Base-by-base conservation (phyloP, 2,113 vertebrate species). In the Hassar affinis region DNA sequence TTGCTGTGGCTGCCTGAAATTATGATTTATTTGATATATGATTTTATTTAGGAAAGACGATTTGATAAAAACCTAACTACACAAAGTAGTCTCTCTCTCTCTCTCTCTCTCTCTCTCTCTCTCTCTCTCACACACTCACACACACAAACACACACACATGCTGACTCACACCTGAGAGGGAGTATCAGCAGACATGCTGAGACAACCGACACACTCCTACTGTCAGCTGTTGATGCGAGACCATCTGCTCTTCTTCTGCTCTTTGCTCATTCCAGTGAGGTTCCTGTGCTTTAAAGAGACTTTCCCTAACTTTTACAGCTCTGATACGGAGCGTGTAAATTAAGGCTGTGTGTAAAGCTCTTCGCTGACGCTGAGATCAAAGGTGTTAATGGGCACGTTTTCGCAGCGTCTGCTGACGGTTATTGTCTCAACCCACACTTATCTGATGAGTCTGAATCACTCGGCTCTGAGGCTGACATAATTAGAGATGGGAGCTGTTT, bases 161-260 rank as follows among this genome's bases (percentile, higher is more conserved):
- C 59, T 78, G 82, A 78, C 45, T 83, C 61, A 83, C 74, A 83
- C 61, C 82, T 87, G 69, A 68, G 54, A 72, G 82, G 47, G 54
- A 47, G 72, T 69, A 77, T 81, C 45, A 49, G 83, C 64, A 42
- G 66, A 79, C 66, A 82, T 74, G 57, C 74, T 82, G 79, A 74
- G 61, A 78, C 52, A 56, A 71, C 49, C 79, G 83, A 79, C 83
- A 79, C 66, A 66, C 47, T 76, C 80, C 9, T 64, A 71, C 38
- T 20, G 51, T 85, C 80, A 79, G 79, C 79, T 85, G 79, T 85
- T 45, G 7, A 72, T 66, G 66, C 20, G 38, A 57, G 62, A 75
- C 68, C 66, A 83, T 81, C 54, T 83, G 85, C 47, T 69, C n/a
- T 47, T 47, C 54, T 3, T 56, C 20, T 52, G 64, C n/a, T 47